These are phyloP conservation scores for Amblyopsis rosae DNA, from an alignment of 2,113 vertebrate genomes.

Conservation along the genomic window DNA sequence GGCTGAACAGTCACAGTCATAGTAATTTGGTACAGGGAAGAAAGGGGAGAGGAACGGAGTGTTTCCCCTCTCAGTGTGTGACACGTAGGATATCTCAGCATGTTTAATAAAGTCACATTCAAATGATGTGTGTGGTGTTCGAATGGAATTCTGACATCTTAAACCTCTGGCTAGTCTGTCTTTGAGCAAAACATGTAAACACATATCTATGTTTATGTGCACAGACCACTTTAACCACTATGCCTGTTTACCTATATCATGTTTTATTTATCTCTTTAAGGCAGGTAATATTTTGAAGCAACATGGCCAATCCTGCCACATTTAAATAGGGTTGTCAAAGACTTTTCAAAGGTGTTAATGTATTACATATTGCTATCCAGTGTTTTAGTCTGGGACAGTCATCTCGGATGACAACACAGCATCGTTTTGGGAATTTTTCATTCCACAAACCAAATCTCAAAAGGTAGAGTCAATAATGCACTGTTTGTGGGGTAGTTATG, in stretches of 20 bases:
- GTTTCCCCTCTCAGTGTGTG: constrained; percentile 19
- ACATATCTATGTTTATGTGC: neutral
- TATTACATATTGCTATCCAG: constrained; percentile 1
- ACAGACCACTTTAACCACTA: neutral
- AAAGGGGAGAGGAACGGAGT: constrained; percentile 4
- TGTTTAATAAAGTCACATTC: neutral
- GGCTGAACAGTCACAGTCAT: constrained; percentile 70
- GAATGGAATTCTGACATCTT: too few relatives aligned
- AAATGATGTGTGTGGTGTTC: neutral
- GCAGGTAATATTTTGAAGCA: constrained; percentile 6
- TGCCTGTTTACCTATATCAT: neutral
- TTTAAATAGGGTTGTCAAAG: constrained; percentile 14
- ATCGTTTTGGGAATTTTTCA: constrained; percentile 23
- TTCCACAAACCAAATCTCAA: constrained; percentile 39
- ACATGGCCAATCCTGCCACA: neutral
- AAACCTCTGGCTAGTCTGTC: neutral
- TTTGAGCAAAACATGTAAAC: neutral
- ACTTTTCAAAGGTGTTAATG: too few relatives aligned
- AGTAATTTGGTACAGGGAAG: constrained; percentile 52
- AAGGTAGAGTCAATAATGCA: neutral
- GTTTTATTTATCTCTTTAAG: neutral
- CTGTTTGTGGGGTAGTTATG: neutral
- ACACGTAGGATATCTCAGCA: neutral
- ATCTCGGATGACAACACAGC: constrained; percentile 18
- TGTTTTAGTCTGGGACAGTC: constrained; percentile 20